Conservation (phyloP, 37 sponge, comb jelly and placozoan species). For the Haliclona indistincta region DNA sequence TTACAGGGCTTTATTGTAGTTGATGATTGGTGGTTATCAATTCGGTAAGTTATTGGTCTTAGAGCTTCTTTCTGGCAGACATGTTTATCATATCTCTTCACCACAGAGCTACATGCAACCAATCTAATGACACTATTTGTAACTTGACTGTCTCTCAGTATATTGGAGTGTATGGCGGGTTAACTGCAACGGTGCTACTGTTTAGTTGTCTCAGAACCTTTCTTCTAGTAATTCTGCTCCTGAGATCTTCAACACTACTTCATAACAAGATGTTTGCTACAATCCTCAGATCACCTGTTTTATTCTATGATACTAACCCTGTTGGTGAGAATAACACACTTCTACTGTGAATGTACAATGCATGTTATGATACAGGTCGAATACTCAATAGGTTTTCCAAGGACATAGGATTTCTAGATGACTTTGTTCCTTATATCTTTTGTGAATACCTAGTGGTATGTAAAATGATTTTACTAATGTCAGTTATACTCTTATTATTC, state of each 20-base stretch:
- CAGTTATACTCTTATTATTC: background rate
- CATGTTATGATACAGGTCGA: constrained; percentile 48
- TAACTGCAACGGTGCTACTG: no score
- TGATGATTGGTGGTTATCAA: constrained; percentile 23
- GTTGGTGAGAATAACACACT: constrained; percentile 41
- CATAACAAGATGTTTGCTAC: constrained; percentile 33
- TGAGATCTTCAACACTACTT: constrained; percentile 8
- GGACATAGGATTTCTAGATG: constrained; percentile 42
- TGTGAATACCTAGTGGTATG: constrained; percentile 19
- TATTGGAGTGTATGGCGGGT: no score
- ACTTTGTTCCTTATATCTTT: constrained; percentile 13
- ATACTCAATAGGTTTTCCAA: constrained; percentile 57
- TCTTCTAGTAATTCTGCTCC: background rate
- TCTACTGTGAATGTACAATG: no score
- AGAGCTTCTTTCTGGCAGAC: no score
- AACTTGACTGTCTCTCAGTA: no score
- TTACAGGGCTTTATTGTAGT: constrained; percentile 5
- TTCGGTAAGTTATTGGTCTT: constrained; percentile 19
- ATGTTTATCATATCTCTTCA: no score
- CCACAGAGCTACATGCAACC: no score
- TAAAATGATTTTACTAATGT: background rate
- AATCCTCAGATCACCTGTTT: constrained; percentile 29
- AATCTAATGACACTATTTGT: no score
- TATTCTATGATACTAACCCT: constrained; percentile 50
- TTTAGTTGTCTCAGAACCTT: background rate